Conservation (phyloP, 2,888 invertebrate species). For the Syrphus vitripennis region DNA sequence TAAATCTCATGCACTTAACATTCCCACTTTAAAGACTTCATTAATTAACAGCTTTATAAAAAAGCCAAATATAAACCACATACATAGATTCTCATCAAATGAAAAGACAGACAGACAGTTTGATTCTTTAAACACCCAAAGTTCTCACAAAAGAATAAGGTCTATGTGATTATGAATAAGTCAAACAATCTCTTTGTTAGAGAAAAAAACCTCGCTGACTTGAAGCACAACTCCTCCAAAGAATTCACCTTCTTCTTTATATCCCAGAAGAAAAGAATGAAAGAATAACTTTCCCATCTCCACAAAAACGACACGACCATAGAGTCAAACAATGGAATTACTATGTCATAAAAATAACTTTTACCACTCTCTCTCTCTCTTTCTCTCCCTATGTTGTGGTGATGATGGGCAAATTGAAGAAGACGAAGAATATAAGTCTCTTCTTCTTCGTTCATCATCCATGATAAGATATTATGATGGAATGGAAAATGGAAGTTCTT, state of each 20-base stretch:
- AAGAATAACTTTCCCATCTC: background rate
- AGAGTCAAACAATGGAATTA: slow-evolving; percentile 32
- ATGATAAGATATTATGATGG: background rate
- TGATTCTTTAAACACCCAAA: background rate
- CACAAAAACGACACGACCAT: slow-evolving; percentile 2
- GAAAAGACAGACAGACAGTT: background rate
- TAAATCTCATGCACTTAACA: too few relatives aligned
- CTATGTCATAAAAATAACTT: slow-evolving; percentile 25
- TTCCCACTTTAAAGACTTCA: too few relatives aligned
- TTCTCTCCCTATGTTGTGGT: background rate
- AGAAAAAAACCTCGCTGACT: too few relatives aligned
- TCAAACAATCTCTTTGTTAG: background rate
- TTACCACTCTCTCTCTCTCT: background rate
- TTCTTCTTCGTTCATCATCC: background rate
- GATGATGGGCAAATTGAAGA: background rate
- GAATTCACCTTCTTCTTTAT: background rate
- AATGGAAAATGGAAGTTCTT: slow-evolving; percentile 13
- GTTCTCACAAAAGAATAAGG: background rate
- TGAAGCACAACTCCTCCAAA: background rate
- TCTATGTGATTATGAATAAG: slow-evolving; percentile 11
- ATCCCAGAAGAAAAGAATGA: background rate
- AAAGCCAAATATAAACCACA: background rate
- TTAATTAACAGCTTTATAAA: background rate
- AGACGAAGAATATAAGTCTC: too few relatives aligned
- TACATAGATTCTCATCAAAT: background rate